A percentile compares a stretch with the other conserved stretches of the same genome.
Conservation (phyloP, 2,113 vertebrate species). For the Oreochromis aureus region DNA sequence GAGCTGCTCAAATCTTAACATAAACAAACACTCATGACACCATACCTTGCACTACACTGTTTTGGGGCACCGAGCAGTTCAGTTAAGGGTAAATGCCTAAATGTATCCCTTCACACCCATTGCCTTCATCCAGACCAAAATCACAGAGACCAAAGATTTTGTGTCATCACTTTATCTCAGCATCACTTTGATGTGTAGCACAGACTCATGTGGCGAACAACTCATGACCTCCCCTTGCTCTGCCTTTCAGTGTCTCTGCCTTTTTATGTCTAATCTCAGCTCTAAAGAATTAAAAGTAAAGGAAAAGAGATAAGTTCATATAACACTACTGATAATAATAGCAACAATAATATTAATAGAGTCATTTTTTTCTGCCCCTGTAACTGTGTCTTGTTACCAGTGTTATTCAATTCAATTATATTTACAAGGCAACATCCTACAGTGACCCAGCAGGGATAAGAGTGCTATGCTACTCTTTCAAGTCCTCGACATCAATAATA, state of each 20-base stretch:
- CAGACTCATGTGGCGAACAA: conserved; percentile 11
- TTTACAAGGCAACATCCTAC: not conserved
- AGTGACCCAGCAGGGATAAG: not conserved
- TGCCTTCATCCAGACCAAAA: conserved; percentile 6
- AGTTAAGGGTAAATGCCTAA: conserved; percentile 16
- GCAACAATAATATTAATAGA: not conserved
- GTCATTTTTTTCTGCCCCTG: not conserved
- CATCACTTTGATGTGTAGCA: conserved; percentile 49
- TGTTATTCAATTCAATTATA: not conserved
- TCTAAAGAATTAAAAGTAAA: not conserved
- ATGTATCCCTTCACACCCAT: conserved; percentile 2
- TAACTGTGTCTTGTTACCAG: not conserved
- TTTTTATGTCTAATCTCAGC: not conserved
- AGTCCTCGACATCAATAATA: not conserved
- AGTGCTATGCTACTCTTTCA: not conserved
- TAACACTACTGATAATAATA: not conserved
- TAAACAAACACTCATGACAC: not conserved
- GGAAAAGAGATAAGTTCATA: not conserved
- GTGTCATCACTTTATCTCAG: conserved; percentile 55
- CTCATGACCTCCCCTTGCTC: not conserved
- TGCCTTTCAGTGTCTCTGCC: not conserved
- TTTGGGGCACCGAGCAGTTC: not conserved
- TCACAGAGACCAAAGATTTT: conserved; percentile 32
- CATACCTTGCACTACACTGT: not conserved
- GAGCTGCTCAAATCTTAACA: not conserved